phyloP scores from a whole-genome alignment of 2,113 vertebrate genomes.

The Synchiropus splendidus region DNA sequence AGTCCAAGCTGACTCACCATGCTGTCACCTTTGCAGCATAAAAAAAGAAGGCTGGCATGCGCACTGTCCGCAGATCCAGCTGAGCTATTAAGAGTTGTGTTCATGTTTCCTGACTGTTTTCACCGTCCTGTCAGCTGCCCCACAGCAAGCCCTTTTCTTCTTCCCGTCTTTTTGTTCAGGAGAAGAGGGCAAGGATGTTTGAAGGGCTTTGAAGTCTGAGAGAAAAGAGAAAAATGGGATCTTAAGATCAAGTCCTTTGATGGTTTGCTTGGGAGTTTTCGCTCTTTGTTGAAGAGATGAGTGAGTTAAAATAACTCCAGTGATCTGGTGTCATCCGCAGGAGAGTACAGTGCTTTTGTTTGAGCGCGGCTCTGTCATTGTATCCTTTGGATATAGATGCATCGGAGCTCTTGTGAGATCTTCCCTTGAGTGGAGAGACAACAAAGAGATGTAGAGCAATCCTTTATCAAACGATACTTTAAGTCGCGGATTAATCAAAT shows the following conservation, averaged over 20 bases:
- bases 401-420: slow-evolving; percentile 22
- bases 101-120: slow-evolving; percentile 40
- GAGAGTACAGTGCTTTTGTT: slow-evolving; percentile 34
- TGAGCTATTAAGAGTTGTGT: slow-evolving; percentile 30
- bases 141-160: slow-evolving; percentile 10
- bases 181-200: no score
- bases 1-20: slow-evolving; percentile 57
- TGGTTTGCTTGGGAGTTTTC: slow-evolving; percentile 51
- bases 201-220: slow-evolving; percentile 51
- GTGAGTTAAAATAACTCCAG: slow-evolving; percentile 47
- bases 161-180: slow-evolving; percentile 24
- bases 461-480: slow-evolving; percentile 49
- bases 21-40: slow-evolving; percentile 36
- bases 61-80: slow-evolving; percentile 5
- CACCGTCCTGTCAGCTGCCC: slow-evolving; percentile 20
- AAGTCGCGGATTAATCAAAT: slow-evolving; percentile 36
- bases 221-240: slow-evolving; percentile 37
- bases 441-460: slow-evolving; percentile 40
- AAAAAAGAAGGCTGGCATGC: slow-evolving; percentile 4
- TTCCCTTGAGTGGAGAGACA: slow-evolving; percentile 23
- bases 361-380: slow-evolving; percentile 13
- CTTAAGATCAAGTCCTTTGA: slow-evolving; percentile 54
- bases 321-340: slow-evolving; percentile 28
- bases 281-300: slow-evolving; percentile 53
- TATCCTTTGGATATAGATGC: slow-evolving; percentile 37